Percentiles rank a stretch among this genome's conserved stretches.
Evolutionary conservation across 2,888 invertebrate genomes (phyloP).

Genomic region (Cephus pulcher): DNA sequence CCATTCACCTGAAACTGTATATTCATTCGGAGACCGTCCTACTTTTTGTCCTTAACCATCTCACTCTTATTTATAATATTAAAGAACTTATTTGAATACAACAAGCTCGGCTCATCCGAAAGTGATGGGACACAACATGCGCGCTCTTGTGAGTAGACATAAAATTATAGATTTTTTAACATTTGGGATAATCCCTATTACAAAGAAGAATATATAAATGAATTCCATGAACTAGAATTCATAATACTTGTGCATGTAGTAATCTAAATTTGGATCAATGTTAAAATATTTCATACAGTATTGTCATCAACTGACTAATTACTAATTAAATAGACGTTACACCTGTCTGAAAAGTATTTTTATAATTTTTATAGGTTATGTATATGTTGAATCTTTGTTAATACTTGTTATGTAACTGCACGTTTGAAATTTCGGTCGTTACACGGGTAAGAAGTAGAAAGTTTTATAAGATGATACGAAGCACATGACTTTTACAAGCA

Average conservation of each 20-base stretch:
- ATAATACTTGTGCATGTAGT: not conserved
- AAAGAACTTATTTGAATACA: not conserved
- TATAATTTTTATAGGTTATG: not conserved
- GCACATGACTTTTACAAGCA: not conserved
- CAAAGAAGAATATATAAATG: not conserved
- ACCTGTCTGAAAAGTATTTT: not conserved
- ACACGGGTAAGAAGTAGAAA: not conserved
- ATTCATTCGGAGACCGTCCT: not conserved
- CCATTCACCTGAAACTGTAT: not conserved
- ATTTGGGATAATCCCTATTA: not conserved
- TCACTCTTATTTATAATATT: not conserved
- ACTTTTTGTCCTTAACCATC: not conserved
- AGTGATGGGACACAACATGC: constrained; percentile 32
- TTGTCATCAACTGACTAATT: not conserved
- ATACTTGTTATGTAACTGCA: not conserved
- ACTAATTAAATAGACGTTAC: not conserved
- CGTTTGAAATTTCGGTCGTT: not conserved
- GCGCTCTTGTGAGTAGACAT: constrained; percentile 42
- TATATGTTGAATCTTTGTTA: not conserved
- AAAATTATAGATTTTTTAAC: not conserved
- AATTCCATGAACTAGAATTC: not conserved
- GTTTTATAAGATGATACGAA: not conserved
- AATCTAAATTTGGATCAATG: not conserved
- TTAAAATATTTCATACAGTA: no score
- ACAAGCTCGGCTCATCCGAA: not conserved